Evolutionary conservation across 2,113 vertebrate genomes (phyloP), one percentile per base, ranked within the genome.

Genomic region (Pollimyrus isidori): DNA sequence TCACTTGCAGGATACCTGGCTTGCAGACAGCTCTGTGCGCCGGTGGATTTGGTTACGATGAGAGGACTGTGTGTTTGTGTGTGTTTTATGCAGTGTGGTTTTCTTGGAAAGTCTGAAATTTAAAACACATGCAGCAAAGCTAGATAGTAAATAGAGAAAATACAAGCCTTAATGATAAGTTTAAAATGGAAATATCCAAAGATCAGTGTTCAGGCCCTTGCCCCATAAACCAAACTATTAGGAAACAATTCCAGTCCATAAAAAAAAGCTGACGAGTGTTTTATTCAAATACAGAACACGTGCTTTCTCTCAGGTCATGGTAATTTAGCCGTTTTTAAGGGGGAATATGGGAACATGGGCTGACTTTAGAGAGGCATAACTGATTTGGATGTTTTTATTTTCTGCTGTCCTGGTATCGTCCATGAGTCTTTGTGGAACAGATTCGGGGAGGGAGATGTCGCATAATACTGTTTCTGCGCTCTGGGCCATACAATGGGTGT

Each of bases 171-270:
- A 94, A 95, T 95, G 93, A 95, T 93, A 92, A 50, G 92, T 94
- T 94, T 94, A 87, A 93, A 92, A 95, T 94, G 94, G 94, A 95
- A 95, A 95, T 92, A 93, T 94, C 90, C 92, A 94, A 92, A 91
- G 80, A 69, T 39, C 90, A 83, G 90, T 90, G 91, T 53, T 86
- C 90, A 92, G 88, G 92, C 86, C 89, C 91, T 90, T 94, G 92
- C 93, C 92, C 91, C 89, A 86, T 94, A 94, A 95, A 94, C 92
- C 94, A 90, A 93, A 91, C 91, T 94, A 94, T 95, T 94, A 95
- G 93, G 93, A 94, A 95, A 93, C 92, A 91, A 93, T 92, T 90
- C 91, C 86, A 91, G 90, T 85, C 30, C 80, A 89, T 84, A 15
- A 58, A 42, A 83, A 91, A 94, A 93, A 95, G 94, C 94, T 95